Conservation (phyloP, 2,888 invertebrate genomes). For the Steinernema scapterisci region DNA sequence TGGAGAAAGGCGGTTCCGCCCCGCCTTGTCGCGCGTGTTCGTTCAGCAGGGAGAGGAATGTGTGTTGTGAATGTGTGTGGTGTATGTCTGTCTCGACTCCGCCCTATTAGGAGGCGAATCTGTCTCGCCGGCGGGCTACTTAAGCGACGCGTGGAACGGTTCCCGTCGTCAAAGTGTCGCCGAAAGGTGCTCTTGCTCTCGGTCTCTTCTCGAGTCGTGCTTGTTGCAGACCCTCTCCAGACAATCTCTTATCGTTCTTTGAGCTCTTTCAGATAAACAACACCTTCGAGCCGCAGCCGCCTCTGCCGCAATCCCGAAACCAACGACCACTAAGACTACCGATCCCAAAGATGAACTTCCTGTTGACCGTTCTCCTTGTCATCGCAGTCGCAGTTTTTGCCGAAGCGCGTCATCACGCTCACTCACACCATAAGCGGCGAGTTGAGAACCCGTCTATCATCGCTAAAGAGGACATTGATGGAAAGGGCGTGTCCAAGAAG, state of each 20-base stretch:
- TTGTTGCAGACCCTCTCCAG: neutral
- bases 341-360: neutral
- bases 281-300: neutral
- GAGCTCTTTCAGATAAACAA: neutral
- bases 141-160: neutral
- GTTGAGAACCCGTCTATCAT: neutral
- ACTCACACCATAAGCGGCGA: neutral
- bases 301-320: neutral
- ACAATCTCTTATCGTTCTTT: neutral
- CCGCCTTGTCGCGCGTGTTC: constrained; percentile 2
- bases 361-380: neutral
- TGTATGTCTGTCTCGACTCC: neutral
- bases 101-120: neutral
- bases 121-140: constrained; percentile 10
- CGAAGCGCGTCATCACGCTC: neutral
- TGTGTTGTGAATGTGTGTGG: constrained; percentile 8
- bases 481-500: neutral
- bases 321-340: neutral
- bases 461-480: neutral
- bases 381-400: neutral
- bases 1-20: constrained; percentile 21
- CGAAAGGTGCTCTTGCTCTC: too few species aligned
- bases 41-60: too few species aligned
- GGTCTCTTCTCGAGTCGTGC: too few species aligned
- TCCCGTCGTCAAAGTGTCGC: too few species aligned